phyloP scores from a whole-genome alignment of 2,888 invertebrate species.

The Nebria salina region DNA sequence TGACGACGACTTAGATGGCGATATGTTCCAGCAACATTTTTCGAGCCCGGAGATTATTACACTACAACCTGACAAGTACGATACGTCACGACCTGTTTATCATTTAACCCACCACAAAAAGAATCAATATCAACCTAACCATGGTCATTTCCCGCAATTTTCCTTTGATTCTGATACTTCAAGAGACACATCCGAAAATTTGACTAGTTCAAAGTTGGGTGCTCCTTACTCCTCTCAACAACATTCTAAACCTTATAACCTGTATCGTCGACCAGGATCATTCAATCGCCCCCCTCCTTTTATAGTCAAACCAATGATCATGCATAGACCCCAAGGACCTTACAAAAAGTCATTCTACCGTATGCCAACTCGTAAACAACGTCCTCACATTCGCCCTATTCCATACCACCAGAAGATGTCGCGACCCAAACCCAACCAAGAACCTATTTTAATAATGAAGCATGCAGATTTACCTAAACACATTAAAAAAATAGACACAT shows the following conservation, averaged over 20 bases:
- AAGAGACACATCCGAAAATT: background rate
- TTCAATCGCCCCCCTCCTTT: conserved; percentile 43
- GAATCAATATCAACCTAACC: conserved; percentile 11
- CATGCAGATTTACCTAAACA: conserved; percentile 48
- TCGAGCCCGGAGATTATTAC: conserved; percentile 11
- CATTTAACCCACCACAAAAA: conserved; percentile 3
- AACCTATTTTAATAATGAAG: conserved; percentile 24
- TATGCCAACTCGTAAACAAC: conserved; percentile 33
- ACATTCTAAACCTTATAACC: background rate
- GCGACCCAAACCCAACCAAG: conserved; percentile 26
- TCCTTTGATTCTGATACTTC: background rate
- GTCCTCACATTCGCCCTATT: conserved; percentile 30
- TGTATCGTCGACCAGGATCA: conserved; percentile 26
- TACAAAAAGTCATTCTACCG: conserved; percentile 37
- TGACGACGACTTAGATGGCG: conserved; percentile 9
- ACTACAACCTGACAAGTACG: conserved; percentile 18
- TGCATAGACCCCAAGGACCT: conserved; percentile 35
- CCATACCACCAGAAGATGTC: conserved; percentile 30
- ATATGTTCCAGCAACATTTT: conserved; percentile 21
- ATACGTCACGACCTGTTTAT: conserved; percentile 9
- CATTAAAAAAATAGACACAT: conserved; percentile 14
- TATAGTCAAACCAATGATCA: conserved; percentile 46
- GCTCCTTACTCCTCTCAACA: background rate
- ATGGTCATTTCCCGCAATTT: background rate
- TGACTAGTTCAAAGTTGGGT: background rate